Base-by-base conservation (phyloP, 2,113 vertebrate species). In the Labeo catla region DNA sequence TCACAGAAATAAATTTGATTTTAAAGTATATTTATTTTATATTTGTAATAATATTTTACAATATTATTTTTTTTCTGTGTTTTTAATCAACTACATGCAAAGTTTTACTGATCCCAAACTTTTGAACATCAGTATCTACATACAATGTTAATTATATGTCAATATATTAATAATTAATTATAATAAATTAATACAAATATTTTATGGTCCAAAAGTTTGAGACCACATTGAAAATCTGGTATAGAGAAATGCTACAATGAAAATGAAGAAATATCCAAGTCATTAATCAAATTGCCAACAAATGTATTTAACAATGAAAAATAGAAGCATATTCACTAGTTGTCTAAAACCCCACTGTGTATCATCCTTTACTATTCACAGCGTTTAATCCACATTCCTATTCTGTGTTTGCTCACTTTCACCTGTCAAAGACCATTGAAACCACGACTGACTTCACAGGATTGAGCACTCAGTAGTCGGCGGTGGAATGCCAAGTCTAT, bases 381-480 rank as follows among this genome's bases (percentile, higher is more conserved):
- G 39, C 4, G n/a, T 73, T 76, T 76, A 50, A 76, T 50, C 73
- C 73, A 13, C 73, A 76, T 81, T 81, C 16, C 28, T 63, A 59
- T 80, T 21, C 54, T 23, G 19, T 43, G 45, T 63, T 63, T n/a
- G 28, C 78, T 80, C 16, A n/a, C 45, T 81, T 65, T 81, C 36
- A 57, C 45, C 59, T 81, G 78, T 61, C 80, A 68, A 39, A 50
- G 13, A 82, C 15, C 57, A 59, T 84, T 19, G 73, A 76, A 72
- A 65, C 50, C 43, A 73, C 36, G 93, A 92, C 92, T 95, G 93
- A 93, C 88, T 90, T 83, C 74, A 91, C 92, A 90, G 90, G 92
- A 92, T 83, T 89, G 88, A 92, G 92, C 92, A 85, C 88, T 89
- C 91, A 88, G 59, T 90, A 81, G 90, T 94, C 93, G 95, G 91